Base-by-base conservation (phyloP, 1,140 invertebrate species). In the Rhynchophorus ferrugineus region DNA sequence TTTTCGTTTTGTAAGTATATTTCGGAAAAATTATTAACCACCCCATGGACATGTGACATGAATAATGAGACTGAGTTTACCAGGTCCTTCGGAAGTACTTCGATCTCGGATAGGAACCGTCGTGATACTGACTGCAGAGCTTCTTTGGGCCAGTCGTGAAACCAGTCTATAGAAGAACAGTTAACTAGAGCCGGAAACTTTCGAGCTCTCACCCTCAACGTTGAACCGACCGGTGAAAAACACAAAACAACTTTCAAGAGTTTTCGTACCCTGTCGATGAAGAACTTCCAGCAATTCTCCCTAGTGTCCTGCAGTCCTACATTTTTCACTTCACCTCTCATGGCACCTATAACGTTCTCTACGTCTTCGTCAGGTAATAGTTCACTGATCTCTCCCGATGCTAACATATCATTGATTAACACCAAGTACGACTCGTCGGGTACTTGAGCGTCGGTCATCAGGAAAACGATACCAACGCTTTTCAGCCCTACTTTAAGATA, bases 231-330 rank as follows among this genome's bases (percentile, higher is more conserved):
- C 0, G 92, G 92, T 1, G 91, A 95, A 70, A 95, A 95, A 66
- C 91, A 95, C 1, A 96, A 71, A 11, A 95, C 82, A n/a, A 88
- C 76, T 67, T 87, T 89, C 2, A 89, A 62, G 61, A 80, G 71
- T 37, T 73, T 75, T 46, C 90, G 76, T 8, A 95, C 91, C 65
- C 88, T 81, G 60, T 94, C 88, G 57, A 98, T 94, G 66, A 95
- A 97, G 72, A 91, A 93, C 66, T 84, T 86, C 93, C 93, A 98
- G 65, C 92, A 95, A 64, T 93, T 95, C 66, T 97, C 93, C 57
- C 83, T 78, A 0, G 87, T 88, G 69, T 96, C 93, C 48, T 82
- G 73, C 44, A 92, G 73, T 7, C 92, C 94, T 2, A 80, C 70
- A 42, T 77, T 80, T 77, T 87, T 92, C 22, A 95, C 91, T 76